Percentiles rank a stretch among this genome's conserved stretches.
Conservation (phyloP, 1,140 invertebrate species). For the Limonius californicus region DNA sequence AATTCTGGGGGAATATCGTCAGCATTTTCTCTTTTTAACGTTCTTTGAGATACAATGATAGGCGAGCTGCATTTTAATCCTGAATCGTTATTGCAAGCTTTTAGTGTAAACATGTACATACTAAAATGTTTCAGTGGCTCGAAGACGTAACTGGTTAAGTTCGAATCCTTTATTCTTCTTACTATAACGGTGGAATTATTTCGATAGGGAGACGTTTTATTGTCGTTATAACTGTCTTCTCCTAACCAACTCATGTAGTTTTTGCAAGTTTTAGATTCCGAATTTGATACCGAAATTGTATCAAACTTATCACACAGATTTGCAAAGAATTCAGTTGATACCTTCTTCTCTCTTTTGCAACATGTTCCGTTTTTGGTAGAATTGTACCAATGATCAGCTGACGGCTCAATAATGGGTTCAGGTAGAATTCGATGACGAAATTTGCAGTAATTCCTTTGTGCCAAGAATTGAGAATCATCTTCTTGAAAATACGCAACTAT, state of each 20-base stretch:
- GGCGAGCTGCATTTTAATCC: conserved; percentile 37
- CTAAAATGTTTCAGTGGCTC: conserved; percentile 49
- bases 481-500: conserved; percentile 48
- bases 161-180: conserved; percentile 8
- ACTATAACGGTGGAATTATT: neutral
- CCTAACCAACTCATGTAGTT: neutral
- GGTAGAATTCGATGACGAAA: neutral
- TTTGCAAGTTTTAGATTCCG: neutral
- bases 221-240: neutral
- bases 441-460: conserved; percentile 57
- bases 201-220: neutral
- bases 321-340: neutral
- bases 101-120: conserved; percentile 50
- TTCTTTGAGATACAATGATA: conserved; percentile 41
- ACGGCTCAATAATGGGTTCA: neutral
- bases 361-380: neutral
- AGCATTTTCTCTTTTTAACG: conserved; percentile 37
- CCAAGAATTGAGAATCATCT: conserved; percentile 48
- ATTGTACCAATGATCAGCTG: neutral
- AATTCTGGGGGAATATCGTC: conserved; percentile 44
- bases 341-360: neutral
- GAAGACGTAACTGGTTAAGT: conserved; percentile 36
- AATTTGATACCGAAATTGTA: neutral
- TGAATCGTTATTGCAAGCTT: conserved; percentile 49
- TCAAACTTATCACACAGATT: neutral